phyloP scores from a whole-genome alignment of 2,113 vertebrate genomes.

The Pelmatolapia mariae region DNA sequence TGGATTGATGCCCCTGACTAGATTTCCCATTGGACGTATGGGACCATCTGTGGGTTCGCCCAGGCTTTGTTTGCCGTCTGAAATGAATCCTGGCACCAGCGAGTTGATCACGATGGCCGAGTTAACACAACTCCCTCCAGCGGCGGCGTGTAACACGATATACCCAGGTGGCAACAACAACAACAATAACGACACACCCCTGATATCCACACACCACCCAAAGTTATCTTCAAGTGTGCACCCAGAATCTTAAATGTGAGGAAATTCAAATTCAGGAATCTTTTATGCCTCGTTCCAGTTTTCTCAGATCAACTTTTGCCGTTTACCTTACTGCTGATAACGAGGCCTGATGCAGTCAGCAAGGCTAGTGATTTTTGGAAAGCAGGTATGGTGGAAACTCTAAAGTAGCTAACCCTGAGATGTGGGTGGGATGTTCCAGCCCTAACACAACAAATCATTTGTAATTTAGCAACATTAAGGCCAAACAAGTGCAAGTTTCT shows the following conservation, averaged over 20 bases:
- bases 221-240: not conserved
- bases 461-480: not conserved
- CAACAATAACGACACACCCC: not conserved
- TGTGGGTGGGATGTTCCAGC: too few species aligned
- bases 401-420: not conserved
- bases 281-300: not conserved
- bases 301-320: not conserved
- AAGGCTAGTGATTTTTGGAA: not conserved
- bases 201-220: not conserved
- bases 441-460: not conserved
- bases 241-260: not conserved
- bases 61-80: constrained; percentile 27
- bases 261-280: not conserved
- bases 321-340: not conserved
- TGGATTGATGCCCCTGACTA: constrained; percentile 22
- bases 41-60: constrained; percentile 42
- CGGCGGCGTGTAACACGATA: not conserved
- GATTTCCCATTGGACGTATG: constrained; percentile 46
- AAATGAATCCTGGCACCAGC: constrained; percentile 34
- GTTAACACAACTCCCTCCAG: constrained; percentile 1
- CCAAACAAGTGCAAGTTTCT: rapidly evolving
- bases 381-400: not conserved
- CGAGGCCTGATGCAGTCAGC: not conserved
- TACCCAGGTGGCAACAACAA: not conserved
- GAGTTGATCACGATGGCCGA: constrained; percentile 24